A percentile compares a stretch with the other conserved stretches of the same genome.
Conservation (phyloP, 2,797 vertebrate genomes). For the Gymnodraco acuticeps region DNA sequence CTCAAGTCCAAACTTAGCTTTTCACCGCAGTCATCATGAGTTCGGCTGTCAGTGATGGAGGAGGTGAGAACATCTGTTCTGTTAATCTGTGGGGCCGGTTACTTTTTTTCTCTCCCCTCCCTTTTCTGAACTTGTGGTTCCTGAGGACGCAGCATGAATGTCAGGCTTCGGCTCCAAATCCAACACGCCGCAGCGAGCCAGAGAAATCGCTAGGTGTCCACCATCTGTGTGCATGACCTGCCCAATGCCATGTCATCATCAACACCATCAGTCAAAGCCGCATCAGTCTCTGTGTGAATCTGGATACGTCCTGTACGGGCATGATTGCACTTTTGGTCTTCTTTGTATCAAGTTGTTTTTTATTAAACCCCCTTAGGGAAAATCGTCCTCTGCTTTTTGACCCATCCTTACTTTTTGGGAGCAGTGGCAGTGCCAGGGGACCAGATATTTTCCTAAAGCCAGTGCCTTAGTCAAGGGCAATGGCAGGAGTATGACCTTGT, state of each 20-base stretch:
- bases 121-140: constrained; percentile 60
- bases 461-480: constrained; percentile 32
- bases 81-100: constrained; percentile 53
- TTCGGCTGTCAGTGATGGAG: constrained; percentile 55
- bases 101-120: neutral
- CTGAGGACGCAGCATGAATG: constrained; percentile 67
- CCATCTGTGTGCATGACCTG: constrained; percentile 85
- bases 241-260: constrained; percentile 80
- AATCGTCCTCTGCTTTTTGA: constrained; percentile 45
- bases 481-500: neutral
- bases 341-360: constrained; percentile 32
- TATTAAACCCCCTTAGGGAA: constrained; percentile 29
- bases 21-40: constrained; percentile 40
- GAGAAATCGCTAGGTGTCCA: constrained; percentile 73
- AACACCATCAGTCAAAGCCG: constrained; percentile 79
- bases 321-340: constrained; percentile 22
- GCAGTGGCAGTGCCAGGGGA: constrained; percentile 10
- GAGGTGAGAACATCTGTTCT: constrained; percentile 76
- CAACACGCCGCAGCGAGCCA: constrained; percentile 63
- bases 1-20: constrained; percentile 62
- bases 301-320: constrained; percentile 11
- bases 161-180: constrained; percentile 66
- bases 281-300: constrained; percentile 49
- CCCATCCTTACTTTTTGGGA: constrained; percentile 32
- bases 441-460: constrained; percentile 13